phyloP scores from a whole-genome alignment of 1,140 invertebrate genomes.

The Nilaparvata lugens region DNA sequence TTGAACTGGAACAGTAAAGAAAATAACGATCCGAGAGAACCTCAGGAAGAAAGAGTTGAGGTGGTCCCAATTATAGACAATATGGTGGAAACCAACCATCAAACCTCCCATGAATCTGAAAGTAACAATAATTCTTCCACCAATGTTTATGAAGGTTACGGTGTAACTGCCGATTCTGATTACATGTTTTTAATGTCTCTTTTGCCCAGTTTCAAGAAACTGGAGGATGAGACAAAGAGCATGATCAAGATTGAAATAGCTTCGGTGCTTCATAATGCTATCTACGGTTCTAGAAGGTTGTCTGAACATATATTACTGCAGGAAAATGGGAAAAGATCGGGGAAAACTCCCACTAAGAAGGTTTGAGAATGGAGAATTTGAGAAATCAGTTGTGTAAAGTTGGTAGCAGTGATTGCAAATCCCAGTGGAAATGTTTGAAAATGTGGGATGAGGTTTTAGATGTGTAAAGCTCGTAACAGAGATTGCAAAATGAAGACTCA shows the following conservation, averaged over 20 bases:
- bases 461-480: too few species aligned
- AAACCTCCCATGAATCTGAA: neutral
- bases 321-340: too few species aligned
- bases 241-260: neutral
- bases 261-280: neutral
- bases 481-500: too few species aligned
- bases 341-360: too few species aligned
- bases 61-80: neutral
- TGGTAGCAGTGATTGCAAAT: too few species aligned
- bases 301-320: too few species aligned
- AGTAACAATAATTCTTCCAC: too few species aligned
- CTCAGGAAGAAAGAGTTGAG: neutral
- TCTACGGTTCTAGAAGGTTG: neutral
- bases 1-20: neutral
- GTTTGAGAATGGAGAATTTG: too few species aligned
- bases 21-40: neutral
- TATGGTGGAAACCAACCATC: neutral
- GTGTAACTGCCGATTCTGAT: neutral
- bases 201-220: neutral
- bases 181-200: conserved; percentile 1
- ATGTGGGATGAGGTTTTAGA: too few species aligned
- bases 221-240: neutral
- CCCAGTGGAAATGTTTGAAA: too few species aligned
- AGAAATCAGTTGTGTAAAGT: too few species aligned
- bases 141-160: neutral